Base-by-base conservation (phyloP, 2,797 vertebrate species). In the Paedocypris micromegethes region DNA sequence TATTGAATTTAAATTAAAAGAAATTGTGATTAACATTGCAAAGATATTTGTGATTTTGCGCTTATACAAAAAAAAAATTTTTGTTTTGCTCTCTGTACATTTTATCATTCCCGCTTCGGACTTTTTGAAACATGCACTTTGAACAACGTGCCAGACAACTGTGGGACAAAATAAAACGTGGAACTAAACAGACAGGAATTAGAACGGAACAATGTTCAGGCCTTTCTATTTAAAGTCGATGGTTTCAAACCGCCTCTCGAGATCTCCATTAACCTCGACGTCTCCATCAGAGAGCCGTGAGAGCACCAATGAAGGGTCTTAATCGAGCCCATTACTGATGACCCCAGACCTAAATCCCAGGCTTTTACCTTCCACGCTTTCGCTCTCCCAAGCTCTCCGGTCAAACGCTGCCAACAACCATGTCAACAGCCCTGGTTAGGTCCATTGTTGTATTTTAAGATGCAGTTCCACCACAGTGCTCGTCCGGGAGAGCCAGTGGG, bases 401-500 rank as follows among this genome's bases (percentile, higher is more conserved):
- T 64, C 52, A 63, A 62, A 50, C 45, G 9, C 38, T 37, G 44
- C 44, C 58, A 68, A 38, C 23, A 56, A 56, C 42, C 9, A 23
- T 23, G 55, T 66, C 39, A 8, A 58, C 46, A 55, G 41, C 65
- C 49, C 64, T 60, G 40, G 47, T 47, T 38, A 55, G 23, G 23
- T 64, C 53, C 44, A 40, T 3, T 51, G 40, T 23, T 64, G 40
- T 38, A 51, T 58, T 54, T 41, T 38, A 52, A 51, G 72, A 66
- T 72, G 66, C 46, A 9, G 5, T 63, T 59, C 62, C 50, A 60
- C 54, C 55, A 50, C 53, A 62, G 3, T 41, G 4, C 49, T 3
- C 41, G 51, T 61, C 64, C 50, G 5, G 46, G 67, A 66, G 75
- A 65, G 59, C 73, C 77, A 85, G 86, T 81, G 60, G 64, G 80